Conservation (phyloP, 2,888 invertebrate genomes). For the Cataglyphis livida region DNA sequence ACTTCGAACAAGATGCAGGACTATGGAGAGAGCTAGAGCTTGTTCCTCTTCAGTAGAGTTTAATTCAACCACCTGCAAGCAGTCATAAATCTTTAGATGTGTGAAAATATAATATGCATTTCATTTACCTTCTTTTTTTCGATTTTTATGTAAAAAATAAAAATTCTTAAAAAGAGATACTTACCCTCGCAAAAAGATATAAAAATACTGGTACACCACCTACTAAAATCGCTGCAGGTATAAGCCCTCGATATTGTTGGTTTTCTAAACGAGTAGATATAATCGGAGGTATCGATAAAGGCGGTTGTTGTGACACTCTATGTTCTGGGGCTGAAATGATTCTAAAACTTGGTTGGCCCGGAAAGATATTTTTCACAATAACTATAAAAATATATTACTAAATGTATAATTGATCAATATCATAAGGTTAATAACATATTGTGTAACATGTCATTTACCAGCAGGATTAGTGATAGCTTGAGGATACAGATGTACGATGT, state of each 20-base stretch:
- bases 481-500: constrained; percentile 86
- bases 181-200: constrained; percentile 90
- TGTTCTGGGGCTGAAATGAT: constrained; percentile 85
- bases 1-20: constrained; percentile 88
- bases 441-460: constrained; percentile 70
- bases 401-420: constrained; percentile 5
- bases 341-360: constrained; percentile 85
- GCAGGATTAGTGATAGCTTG: constrained; percentile 84
- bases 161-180: constrained; percentile 54
- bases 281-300: constrained; percentile 83
- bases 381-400: constrained; percentile 67
- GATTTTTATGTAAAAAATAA: not conserved
- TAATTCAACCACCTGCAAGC: constrained; percentile 89
- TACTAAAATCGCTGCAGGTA: constrained; percentile 87
- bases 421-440: not conserved
- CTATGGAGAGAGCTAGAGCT: constrained; percentile 88
- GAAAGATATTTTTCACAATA: constrained; percentile 84
- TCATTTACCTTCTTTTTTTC: not conserved
- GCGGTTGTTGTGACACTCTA: constrained; percentile 85
- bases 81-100: constrained; percentile 1
- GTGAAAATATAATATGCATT: not conserved
- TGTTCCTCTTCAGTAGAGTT: constrained; percentile 88
- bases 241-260: constrained; percentile 86
- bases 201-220: constrained; percentile 90
- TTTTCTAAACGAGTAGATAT: constrained; percentile 84